A percentile compares a stretch with the other conserved stretches of the same genome.
phyloP scores from a whole-genome alignment of 2,797 vertebrate species.

The Capromys pilorides region DNA sequence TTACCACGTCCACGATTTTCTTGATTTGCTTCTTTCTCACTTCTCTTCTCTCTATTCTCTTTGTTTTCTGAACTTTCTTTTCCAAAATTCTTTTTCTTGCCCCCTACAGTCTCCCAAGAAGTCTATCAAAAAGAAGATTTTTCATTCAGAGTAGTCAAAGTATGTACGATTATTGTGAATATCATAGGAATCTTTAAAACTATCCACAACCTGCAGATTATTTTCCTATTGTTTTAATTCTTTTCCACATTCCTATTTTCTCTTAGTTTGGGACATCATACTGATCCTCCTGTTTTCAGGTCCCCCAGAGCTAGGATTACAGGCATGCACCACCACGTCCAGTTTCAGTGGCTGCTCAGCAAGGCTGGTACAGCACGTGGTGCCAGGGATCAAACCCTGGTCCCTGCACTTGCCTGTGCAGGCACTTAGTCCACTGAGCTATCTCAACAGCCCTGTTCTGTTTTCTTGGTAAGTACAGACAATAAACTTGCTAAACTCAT shows the following conservation, averaged over 20 bases:
- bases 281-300: too few relatives aligned
- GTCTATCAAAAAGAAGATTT: constrained; percentile 86
- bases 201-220: not conserved
- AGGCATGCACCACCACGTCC: too few relatives aligned
- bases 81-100: constrained; percentile 94
- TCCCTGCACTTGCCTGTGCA: too few relatives aligned
- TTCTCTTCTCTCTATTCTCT: constrained; percentile 96
- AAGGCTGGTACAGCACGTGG: too few relatives aligned
- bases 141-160: constrained; percentile 39
- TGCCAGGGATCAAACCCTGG: too few relatives aligned
- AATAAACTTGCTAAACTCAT: not conserved
- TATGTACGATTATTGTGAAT: not conserved
- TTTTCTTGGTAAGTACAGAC: not conserved
- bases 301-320: too few relatives aligned
- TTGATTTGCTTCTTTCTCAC: constrained; percentile 93
- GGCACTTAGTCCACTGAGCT: too few relatives aligned
- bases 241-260: not conserved
- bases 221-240: constrained; percentile 32
- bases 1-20: constrained; percentile 89
- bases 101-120: constrained; percentile 98
- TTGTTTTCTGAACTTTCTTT: constrained; percentile 95
- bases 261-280: too few relatives aligned
- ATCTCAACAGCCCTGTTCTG: not conserved
- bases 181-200: not conserved
- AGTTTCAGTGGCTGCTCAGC: too few relatives aligned